A percentile compares a stretch with the other conserved stretches of the same genome.
Conservation (phyloP, 2,797 vertebrate species). For the Sebastes glaucus region DNA sequence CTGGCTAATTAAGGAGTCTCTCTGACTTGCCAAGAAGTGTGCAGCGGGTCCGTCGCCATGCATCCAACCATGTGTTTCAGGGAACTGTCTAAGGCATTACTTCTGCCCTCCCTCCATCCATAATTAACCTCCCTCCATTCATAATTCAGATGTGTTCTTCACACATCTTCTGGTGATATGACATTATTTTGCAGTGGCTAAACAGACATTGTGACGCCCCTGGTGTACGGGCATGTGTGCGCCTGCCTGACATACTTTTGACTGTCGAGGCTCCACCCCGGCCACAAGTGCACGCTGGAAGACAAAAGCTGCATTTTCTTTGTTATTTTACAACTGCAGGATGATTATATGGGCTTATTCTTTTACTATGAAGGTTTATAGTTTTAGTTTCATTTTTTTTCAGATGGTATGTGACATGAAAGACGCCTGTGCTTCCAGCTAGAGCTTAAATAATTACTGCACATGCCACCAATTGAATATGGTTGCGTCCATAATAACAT, state of each 20-base stretch:
- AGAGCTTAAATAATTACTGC: neutral
- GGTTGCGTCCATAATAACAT: neutral
- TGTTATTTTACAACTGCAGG: neutral
- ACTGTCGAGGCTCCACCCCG: conserved; percentile 43
- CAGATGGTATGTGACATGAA: neutral
- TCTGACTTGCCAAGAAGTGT: conserved; percentile 60
- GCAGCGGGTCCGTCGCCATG: conserved; percentile 53
- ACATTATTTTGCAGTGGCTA: conserved; percentile 77
- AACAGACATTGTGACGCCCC: conserved; percentile 64
- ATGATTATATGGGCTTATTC: neutral
- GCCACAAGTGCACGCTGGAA: conserved; percentile 39
- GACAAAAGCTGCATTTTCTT: conserved; percentile 22
- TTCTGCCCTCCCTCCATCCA: conserved; percentile 73
- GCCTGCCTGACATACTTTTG: conserved; percentile 66
- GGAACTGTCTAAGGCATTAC: conserved; percentile 75
- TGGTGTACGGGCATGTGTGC: conserved; percentile 31
- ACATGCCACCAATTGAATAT: neutral
- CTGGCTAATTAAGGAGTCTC: conserved; percentile 69
- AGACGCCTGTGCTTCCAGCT: neutral
- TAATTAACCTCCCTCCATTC: conserved; percentile 79
- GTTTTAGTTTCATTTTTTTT: neutral
- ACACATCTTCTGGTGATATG: conserved; percentile 77
- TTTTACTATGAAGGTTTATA: neutral
- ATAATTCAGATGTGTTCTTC: conserved; percentile 82
- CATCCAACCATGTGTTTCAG: conserved; percentile 70